A percentile compares a stretch with the other conserved stretches of the same genome.
Conservation (phyloP, 2,113 vertebrate genomes). For the Aegotheles bennettii region DNA sequence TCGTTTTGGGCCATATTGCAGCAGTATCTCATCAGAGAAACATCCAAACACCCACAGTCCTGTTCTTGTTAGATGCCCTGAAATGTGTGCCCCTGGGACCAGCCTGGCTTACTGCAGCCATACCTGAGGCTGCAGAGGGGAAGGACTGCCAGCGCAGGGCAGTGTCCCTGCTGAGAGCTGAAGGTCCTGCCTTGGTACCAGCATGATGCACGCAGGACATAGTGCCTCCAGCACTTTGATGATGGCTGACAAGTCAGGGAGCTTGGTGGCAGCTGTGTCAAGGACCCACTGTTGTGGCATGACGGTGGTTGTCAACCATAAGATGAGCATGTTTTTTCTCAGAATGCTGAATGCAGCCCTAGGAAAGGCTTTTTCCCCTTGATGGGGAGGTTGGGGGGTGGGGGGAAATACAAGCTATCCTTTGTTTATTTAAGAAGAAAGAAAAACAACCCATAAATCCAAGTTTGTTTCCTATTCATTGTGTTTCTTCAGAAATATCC, state of each 20-base stretch:
- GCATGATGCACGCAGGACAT: fast-evolving
- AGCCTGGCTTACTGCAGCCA: fast-evolving
- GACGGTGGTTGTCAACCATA: not conserved
- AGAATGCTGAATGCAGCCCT: not conserved
- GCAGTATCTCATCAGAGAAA: not conserved
- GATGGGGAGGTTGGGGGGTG: too few species aligned
- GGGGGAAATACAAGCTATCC: not conserved
- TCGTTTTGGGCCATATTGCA: not conserved
- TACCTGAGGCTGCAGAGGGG: not conserved
- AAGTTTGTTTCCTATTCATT: not conserved
- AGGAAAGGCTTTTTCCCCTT: not conserved
- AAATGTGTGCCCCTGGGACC: not conserved
- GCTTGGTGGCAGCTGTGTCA: not conserved
- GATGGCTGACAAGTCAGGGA: not conserved
- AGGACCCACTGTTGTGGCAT: not conserved
- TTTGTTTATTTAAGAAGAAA: not conserved
- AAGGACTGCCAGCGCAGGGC: not conserved
- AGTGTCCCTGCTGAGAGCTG: not conserved
- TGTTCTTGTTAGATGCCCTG: not conserved
- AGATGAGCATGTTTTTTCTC: not conserved
- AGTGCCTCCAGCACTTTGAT: not conserved
- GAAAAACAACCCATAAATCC: not conserved
- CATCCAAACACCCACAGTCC: not conserved
- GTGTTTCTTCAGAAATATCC: not conserved
- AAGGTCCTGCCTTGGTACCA: not conserved